Evolutionary conservation across 1,140 invertebrate species (phyloP), one percentile per base, ranked within the genome.

Genomic region (Phymastichus coffea): DNA sequence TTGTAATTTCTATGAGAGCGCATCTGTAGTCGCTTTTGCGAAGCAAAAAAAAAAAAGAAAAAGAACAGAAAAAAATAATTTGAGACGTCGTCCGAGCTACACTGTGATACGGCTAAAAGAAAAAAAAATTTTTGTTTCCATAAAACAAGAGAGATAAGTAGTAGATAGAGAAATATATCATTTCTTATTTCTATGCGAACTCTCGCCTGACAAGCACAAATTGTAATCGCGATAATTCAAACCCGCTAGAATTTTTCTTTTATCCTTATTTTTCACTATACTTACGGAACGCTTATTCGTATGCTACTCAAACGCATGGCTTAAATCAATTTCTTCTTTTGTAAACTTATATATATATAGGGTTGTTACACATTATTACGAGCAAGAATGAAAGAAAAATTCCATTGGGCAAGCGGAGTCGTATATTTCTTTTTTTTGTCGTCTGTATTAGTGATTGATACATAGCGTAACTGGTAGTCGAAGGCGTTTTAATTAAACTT

Each of bases 1-100:
- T 80, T 87, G 68, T 87, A 84, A 83, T 49, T 51, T n/a, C n/a
- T n/a, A n/a, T n/a, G n/a, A n/a, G n/a, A n/a, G n/a, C 52, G 37
- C 26, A 59, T 49, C 55, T 57, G 38, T 46, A 61, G 47, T 53
- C 47, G 17, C 44, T 61, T 41, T 63, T 63, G 56, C 51, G 17
- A 55, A 51, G 46, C 59, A 66, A 23, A 59, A 66, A 62, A 38
- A 63, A 52, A 70, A 55, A 40, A 33, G 28, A 26, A 40, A 22
- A 19, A 57, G 26, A 10, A 52, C 48, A 48, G n/a, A 41, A 19
- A 40, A 22, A 28, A 57, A 41, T n/a, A 52, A 49, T 49, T 61
- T 14, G 65, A 54, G 71, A 68, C 71, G 70, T 72, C 66, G 68
- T 75, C 72, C 74, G 69, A 76, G 71, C 74, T 71, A 75, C 66